Base-by-base conservation (phyloP, 92 coral and sea anemone species). In the Palythoa grandis region DNA sequence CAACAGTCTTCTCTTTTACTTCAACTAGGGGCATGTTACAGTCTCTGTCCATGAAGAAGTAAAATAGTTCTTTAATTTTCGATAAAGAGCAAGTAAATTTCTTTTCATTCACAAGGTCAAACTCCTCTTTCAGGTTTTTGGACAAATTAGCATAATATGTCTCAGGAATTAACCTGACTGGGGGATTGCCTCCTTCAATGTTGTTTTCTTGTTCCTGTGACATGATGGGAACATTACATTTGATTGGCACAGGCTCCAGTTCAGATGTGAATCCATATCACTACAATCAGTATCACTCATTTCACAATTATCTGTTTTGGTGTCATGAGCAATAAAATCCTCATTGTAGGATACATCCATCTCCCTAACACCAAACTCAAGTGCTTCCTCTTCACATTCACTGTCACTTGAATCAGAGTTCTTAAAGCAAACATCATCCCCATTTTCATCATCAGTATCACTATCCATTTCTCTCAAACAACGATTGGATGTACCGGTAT, bases 181-280 rank as follows among this genome's bases (percentile, higher is more conserved):
- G 40, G 16, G 84, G 84, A 79, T 2, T 79, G 71, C 2, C 71
- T 56, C 84, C 84, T 60, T 79, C 84, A 56, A 56, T 47, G 60
- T 48, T 38, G 54, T 15, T 76, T 76, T 76, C 84, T 58, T 54
- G 43, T 47, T 79, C 84, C 70, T 54, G 77, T 82, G 75, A 69
- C 75, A 82, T 82, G 76, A 67, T 50, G 58, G 86, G 60, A n/a
- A 82, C 58, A 67, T 82, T 82, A 69, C 86, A 82, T 67, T 82
- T 60, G 58, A 82, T 82, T 40, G 72, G 57, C 37, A 65, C 86
- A 66, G 76, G 76, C 43, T 82, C 77, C 58, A 65, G 22, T 66
- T 65, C 76, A 17, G 86, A 68, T 65, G 76, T 29, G 83, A 54
- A 40, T 68, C 72, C 72, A 68, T 68, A 29, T 68, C 72, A 68